Evolutionary conservation across 2,113 vertebrate genomes (phyloP), one percentile per base, ranked within the genome.

Genomic region (Eptatretus burgeri): DNA sequence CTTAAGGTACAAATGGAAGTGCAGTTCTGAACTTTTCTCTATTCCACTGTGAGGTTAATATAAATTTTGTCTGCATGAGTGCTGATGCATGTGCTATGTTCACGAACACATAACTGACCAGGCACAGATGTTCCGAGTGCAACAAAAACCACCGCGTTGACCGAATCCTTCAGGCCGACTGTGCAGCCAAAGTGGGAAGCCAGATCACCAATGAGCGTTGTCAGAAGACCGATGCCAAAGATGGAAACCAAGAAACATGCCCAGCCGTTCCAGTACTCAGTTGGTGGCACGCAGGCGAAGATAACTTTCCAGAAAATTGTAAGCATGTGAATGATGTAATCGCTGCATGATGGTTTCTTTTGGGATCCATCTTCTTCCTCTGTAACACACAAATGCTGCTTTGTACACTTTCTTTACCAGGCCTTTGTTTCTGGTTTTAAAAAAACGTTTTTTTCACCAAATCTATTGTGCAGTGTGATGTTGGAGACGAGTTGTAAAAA

Each of bases 301-400:
- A 89, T 76, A 14, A 89, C 82, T 74, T 89, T 89, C 85, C 85
- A 89, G 80, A 89, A 89, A 51, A 89, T 81, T 1, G 85, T 89
- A 68, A 89, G 73, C 71, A 89, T 84, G 68, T 89, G 84, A 83
- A 89, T 89, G 70, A 87, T 72, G 64, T 89, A 89, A 72, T 89
- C 83, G 5, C 77, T 84, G 69, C 85, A 89, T 1, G 83, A 87
- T 0, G 85, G 85, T 2, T 79, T 79, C 27, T 41, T 41, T 41
- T 41, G 27, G 27, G 27, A 5, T 41, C 27, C 27, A 41, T 41
- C 27, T 41, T 41, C 27, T 41, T 41, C 27, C 27, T 41, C 27
- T 41, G 27, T 41, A 41, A 41, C 27, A 41, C 27, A 41, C 27
- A 41, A 41, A 41, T 41, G 27, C 7, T 41, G 27, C 27, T 41